These are phyloP conservation scores for Caloenas nicobarica DNA, from an alignment of 2,113 vertebrate species.

Conservation along the genomic window DNA sequence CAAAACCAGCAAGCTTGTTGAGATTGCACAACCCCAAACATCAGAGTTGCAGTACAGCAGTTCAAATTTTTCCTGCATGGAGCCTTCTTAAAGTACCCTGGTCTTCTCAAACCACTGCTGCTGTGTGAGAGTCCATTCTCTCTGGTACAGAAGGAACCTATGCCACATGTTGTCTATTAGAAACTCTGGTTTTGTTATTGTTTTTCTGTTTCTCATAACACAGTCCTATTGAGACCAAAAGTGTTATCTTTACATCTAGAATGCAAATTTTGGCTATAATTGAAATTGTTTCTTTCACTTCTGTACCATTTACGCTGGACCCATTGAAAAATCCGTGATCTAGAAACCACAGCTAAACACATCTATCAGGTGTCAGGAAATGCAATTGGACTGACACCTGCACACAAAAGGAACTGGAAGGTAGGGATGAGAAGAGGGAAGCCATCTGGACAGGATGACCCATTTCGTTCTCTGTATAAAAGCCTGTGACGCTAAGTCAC, in stretches of 20 bases:
- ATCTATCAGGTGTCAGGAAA: conserved; percentile 4
- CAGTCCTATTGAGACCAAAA: neutral
- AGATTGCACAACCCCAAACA: neutral
- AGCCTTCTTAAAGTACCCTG: neutral
- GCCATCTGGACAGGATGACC: neutral
- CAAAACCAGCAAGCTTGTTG: neutral
- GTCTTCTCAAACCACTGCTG: neutral
- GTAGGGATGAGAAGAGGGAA: neutral
- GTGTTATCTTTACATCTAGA: neutral
- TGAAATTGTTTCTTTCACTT: neutral
- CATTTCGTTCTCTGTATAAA: neutral
- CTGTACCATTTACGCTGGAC: neutral
- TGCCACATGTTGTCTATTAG: neutral
- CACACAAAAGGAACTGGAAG: neutral
- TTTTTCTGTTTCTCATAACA: neutral
- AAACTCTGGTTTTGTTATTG: neutral
- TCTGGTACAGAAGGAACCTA: neutral
- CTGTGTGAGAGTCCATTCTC: neutral
- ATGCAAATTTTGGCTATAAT: neutral
- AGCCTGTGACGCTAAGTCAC: neutral
- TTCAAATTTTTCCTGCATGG: neutral
- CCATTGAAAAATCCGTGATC: neutral
- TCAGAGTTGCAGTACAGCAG: neutral
- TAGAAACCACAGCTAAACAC: neutral
- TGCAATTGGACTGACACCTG: neutral